A percentile compares a stretch with the other conserved stretches of the same genome.
Conservation (phyloP, 1,140 invertebrate species). For the Leptoteleia sp. region DNA sequence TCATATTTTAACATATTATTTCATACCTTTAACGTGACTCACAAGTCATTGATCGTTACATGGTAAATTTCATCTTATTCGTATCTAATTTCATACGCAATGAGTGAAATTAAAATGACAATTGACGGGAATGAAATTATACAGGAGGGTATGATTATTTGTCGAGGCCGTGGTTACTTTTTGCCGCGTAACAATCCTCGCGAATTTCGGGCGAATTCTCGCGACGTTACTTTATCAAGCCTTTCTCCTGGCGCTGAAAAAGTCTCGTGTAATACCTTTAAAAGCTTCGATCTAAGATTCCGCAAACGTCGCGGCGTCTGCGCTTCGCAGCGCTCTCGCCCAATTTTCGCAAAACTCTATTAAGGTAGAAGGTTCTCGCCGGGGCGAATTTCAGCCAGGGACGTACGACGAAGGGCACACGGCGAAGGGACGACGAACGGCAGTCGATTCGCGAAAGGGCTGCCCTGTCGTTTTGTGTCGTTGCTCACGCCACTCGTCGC, state of each 20-base stretch:
- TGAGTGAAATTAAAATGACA: no score
- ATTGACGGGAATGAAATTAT: no score
- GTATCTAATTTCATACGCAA: no score
- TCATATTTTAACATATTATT: no score
- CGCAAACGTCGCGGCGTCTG: constrained; percentile 25
- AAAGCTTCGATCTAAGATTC: constrained; percentile 55
- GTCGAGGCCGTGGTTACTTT: no score
- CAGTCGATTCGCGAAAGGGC: constrained; percentile 66
- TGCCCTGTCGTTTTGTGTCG: constrained; percentile 65
- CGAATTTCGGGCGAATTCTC: constrained; percentile 21
- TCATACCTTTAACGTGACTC: no score
- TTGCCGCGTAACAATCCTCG: constrained; percentile 1
- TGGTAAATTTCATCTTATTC: no score
- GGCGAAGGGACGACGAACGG: constrained; percentile 14
- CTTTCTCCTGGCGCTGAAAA: constrained; percentile 24
- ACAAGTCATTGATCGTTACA: no score
- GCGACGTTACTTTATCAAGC: constrained; percentile 29
- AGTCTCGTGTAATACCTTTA: constrained; percentile 41
- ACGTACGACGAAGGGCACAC: constrained; percentile 3
- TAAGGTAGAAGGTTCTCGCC: constrained; percentile 48
- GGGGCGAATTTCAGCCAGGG: constrained; percentile 21
- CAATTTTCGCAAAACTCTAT: constrained; percentile 58
- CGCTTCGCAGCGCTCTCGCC: constrained; percentile 28
- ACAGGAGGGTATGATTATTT: no score
- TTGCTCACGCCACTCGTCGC: constrained; percentile 63